These are phyloP conservation scores for Caenorhabditis japonica DNA, from an alignment of 2,888 invertebrate genomes.

Conservation along the genomic window DNA sequence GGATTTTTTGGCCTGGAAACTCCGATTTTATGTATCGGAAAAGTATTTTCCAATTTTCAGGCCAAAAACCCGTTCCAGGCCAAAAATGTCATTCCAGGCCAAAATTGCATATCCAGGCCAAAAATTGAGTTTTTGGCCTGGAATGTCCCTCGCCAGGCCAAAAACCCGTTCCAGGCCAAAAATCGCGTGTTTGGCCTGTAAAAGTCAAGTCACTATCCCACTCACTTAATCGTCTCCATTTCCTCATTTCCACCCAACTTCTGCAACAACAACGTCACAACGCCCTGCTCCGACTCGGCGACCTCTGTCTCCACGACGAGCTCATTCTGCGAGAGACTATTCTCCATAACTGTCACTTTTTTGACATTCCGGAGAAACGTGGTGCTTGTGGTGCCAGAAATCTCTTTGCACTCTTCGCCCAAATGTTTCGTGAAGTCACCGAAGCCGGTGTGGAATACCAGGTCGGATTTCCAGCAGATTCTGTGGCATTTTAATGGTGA, in stretches of 20 bases:
- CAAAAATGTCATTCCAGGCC: too few species aligned
- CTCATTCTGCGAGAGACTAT: conserved; percentile 35
- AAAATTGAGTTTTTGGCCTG: too few species aligned
- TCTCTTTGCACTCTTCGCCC: conserved; percentile 65
- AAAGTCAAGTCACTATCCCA: not conserved
- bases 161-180: too few species aligned
- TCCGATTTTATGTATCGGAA: not conserved
- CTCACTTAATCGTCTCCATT: conserved; percentile 40
- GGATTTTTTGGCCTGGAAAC: too few species aligned
- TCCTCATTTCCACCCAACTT: conserved; percentile 52
- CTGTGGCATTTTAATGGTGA: conserved; percentile 73
- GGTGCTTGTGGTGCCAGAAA: conserved; percentile 59
- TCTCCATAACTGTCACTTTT: conserved; percentile 39
- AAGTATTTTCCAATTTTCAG: conserved; percentile 11
- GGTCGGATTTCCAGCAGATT: conserved; percentile 69
- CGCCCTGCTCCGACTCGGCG: conserved; percentile 50
- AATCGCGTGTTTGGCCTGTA: not conserved
- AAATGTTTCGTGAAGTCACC: conserved; percentile 52
- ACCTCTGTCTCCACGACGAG: conserved; percentile 62
- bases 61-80: too few species aligned
- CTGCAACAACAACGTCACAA: conserved; percentile 52
- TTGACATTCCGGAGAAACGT: conserved; percentile 62
- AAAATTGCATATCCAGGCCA: too few species aligned
- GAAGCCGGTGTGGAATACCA: conserved; percentile 38
- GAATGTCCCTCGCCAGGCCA: too few species aligned